These are phyloP conservation scores for Actinernus sp. DNA, from an alignment of 92 coral and sea anemone species.

Conservation along the genomic window DNA sequence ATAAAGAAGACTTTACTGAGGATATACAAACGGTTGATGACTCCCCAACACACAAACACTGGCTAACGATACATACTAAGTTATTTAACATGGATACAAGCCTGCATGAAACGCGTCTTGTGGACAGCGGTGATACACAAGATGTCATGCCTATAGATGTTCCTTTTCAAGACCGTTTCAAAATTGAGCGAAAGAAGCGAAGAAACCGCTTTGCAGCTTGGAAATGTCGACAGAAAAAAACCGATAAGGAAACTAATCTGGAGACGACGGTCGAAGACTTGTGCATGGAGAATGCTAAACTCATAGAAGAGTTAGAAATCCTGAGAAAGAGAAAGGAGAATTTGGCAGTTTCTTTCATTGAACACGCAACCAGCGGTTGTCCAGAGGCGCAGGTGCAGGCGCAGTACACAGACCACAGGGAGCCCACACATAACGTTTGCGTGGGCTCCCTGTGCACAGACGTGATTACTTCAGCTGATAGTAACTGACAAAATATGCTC, in stretches of 20 bases:
- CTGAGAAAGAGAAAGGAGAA: not conserved
- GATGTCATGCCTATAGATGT: not conserved
- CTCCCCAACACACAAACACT: not conserved
- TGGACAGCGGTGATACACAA: not conserved
- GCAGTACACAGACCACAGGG: too few species aligned
- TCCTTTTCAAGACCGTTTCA: not conserved
- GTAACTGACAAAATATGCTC: too few species aligned
- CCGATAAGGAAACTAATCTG: slow-evolving; percentile 26
- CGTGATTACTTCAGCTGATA: too few species aligned
- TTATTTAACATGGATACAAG: not conserved
- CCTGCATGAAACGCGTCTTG: not conserved
- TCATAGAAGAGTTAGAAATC: slow-evolving; percentile 53
- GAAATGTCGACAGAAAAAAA: not conserved
- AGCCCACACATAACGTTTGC: too few species aligned
- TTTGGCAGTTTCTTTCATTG: not conserved
- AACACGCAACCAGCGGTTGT: not conserved
- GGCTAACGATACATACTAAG: not conserved
- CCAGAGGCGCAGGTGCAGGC: not conserved
- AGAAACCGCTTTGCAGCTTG: not conserved
- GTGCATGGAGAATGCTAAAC: slow-evolving; percentile 60
- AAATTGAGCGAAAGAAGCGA: not conserved
- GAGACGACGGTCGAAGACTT: slow-evolving; percentile 67
- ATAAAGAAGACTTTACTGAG: not conserved
- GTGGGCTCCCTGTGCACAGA: too few species aligned
- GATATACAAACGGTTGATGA: not conserved